Percentiles rank a stretch among this genome's conserved stretches.
phyloP scores from a whole-genome alignment of 2,888 invertebrate genomes.

The Gymnocheta viridis region DNA sequence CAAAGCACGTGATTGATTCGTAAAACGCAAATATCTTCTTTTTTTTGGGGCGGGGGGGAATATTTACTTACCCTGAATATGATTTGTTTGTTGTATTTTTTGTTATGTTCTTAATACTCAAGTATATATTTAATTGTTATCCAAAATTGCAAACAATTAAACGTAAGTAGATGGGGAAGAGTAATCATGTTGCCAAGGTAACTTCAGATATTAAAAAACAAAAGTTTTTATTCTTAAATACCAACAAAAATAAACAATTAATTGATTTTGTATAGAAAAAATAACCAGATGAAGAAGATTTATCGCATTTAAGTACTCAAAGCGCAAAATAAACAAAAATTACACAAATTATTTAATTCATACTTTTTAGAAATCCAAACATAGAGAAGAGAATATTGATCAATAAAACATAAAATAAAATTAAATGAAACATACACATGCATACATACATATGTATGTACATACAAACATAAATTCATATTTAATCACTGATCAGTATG shows the following conservation, averaged over 20 bases:
- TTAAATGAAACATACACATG: background rate
- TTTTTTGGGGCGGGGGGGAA: too few relatives aligned
- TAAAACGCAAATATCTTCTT: slow-evolving; percentile 7
- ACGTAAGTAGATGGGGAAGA: background rate
- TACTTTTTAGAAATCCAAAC: background rate
- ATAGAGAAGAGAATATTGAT: background rate
- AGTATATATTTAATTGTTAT: slow-evolving; percentile 4
- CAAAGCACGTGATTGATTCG: slow-evolving; percentile 36
- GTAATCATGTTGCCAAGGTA: slow-evolving; percentile 16
- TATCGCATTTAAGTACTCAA: background rate
- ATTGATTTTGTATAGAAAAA: slow-evolving; percentile 3
- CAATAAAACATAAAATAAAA: background rate
- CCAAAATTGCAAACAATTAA: slow-evolving; percentile 49
- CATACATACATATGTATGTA: background rate
- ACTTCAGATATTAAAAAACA: background rate
- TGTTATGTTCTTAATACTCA: background rate
- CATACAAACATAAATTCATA: background rate
- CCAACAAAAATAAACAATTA: background rate
- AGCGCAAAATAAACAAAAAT: background rate
- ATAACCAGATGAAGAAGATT: slow-evolving; percentile 13
- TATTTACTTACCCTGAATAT: slow-evolving; percentile 48
- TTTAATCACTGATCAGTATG: background rate
- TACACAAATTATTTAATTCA: slow-evolving; percentile 2
- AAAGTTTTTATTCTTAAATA: background rate
- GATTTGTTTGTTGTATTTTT: background rate